Conservation (phyloP, 1,140 invertebrate genomes). For the Listronotus oregonensis region DNA sequence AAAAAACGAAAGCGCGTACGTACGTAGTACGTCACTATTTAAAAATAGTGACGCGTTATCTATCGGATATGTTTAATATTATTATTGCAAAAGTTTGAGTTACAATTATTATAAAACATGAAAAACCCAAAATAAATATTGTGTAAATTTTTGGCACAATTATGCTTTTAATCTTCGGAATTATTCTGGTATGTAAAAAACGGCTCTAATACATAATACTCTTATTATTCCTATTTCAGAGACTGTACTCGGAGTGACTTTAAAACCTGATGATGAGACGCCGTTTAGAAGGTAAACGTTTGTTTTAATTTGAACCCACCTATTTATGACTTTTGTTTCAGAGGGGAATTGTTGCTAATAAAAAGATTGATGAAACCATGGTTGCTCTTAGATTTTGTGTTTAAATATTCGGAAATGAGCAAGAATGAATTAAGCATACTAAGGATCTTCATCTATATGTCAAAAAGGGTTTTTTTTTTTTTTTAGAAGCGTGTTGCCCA, state of each 20-base stretch:
- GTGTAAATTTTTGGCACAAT: no score
- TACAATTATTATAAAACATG: no score
- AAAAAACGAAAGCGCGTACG: no score
- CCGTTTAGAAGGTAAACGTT: constrained; percentile 63
- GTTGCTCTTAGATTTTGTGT: constrained; percentile 68
- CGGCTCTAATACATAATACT: no score
- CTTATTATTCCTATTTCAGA: no score
- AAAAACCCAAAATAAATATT: no score
- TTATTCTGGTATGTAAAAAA: no score
- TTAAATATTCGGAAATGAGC: constrained; percentile 63
- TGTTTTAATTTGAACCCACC: neutral
- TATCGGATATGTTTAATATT: no score
- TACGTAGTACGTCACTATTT: no score
- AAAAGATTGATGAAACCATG: constrained; percentile 67
- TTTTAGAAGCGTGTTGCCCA: neutral
- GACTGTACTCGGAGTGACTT: constrained; percentile 60
- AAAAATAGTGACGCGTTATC: no score
- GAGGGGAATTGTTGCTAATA: constrained; percentile 60
- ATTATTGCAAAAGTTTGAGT: no score
- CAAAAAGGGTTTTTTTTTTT: constrained; percentile 50
- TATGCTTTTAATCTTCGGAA: no score
- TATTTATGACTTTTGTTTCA: constrained; percentile 45
- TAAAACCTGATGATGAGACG: constrained; percentile 55
- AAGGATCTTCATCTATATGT: constrained; percentile 68
- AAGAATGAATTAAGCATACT: constrained; percentile 62